Percentiles rank a stretch among this genome's conserved stretches.
Conservation (phyloP, 2,888 invertebrate species). For the Parnassius glacialis region DNA sequence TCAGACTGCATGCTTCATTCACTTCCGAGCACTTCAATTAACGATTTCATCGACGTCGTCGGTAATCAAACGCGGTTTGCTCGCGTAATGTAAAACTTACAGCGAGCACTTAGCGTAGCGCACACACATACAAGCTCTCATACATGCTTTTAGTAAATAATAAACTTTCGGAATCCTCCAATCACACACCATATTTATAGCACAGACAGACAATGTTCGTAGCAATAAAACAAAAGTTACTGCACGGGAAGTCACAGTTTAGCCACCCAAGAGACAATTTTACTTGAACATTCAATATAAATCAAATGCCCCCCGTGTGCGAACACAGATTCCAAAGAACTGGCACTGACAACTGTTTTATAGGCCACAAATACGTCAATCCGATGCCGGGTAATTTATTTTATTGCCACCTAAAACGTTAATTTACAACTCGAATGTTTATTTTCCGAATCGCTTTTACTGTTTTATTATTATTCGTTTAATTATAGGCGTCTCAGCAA, state of each 20-base stretch:
- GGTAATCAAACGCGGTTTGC: too few species aligned
- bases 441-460: slow-evolving; percentile 27
- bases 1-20: too few species aligned
- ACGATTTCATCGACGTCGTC: too few species aligned
- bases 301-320: slow-evolving; percentile 15
- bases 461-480: slow-evolving; percentile 21
- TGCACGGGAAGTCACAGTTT: slow-evolving; percentile 12
- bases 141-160: neutral
- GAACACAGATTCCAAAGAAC: slow-evolving; percentile 1
- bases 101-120: too few species aligned
- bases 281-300: slow-evolving; percentile 8
- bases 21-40: too few species aligned
- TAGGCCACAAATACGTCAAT: slow-evolving; percentile 27
- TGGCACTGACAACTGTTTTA: slow-evolving; percentile 25
- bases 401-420: slow-evolving; percentile 35
- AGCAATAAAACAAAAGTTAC: slow-evolving; percentile 10
- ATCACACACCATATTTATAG: slow-evolving; percentile 9
- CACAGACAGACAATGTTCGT: neutral
- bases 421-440: slow-evolving; percentile 35
- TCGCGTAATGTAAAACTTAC: too few species aligned
- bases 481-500: slow-evolving; percentile 16
- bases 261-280: slow-evolving; percentile 23
- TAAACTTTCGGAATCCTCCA: too few species aligned
- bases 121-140: too few species aligned
- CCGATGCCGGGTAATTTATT: slow-evolving; percentile 33